These are phyloP conservation scores for Junco hyemalis DNA, from an alignment of 2,113 vertebrate genomes.

Conservation along the genomic window DNA sequence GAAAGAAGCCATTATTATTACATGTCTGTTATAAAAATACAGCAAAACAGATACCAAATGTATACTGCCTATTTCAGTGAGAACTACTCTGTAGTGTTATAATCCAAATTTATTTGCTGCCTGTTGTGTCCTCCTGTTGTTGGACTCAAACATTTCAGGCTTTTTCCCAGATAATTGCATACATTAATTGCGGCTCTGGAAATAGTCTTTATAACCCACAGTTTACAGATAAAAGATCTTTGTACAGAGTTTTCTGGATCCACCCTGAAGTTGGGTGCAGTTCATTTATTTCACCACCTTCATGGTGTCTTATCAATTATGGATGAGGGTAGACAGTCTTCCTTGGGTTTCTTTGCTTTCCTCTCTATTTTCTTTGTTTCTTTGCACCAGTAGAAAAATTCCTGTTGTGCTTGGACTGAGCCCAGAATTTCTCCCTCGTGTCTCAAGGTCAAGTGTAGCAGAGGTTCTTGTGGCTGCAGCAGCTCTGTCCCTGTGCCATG, in stretches of 20 bases:
- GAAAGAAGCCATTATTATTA: background rate
- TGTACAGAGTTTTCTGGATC: background rate
- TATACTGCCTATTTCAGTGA: background rate
- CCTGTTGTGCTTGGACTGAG: background rate
- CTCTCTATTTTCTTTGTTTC: background rate
- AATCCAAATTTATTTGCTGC: background rate
- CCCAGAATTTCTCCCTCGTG: background rate
- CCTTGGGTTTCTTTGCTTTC: background rate
- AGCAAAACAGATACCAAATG: background rate
- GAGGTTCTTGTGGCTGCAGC: background rate
- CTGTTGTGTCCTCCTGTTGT: background rate
- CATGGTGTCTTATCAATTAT: background rate
- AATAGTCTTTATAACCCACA: background rate
- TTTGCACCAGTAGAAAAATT: background rate
- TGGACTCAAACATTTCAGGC: background rate
- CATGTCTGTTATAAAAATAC: background rate
- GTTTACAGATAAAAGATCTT: background rate
- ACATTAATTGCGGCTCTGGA: background rate
- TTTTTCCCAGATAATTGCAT: background rate
- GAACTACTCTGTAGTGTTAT: background rate
- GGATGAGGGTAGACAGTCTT: background rate
- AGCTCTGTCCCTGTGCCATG: background rate
- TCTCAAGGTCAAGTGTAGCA: background rate
- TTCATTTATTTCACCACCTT: background rate
- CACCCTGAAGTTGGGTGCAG: accelerated